phyloP scores from a whole-genome alignment of 1,140 invertebrate species.

The Olivierus martensii region DNA sequence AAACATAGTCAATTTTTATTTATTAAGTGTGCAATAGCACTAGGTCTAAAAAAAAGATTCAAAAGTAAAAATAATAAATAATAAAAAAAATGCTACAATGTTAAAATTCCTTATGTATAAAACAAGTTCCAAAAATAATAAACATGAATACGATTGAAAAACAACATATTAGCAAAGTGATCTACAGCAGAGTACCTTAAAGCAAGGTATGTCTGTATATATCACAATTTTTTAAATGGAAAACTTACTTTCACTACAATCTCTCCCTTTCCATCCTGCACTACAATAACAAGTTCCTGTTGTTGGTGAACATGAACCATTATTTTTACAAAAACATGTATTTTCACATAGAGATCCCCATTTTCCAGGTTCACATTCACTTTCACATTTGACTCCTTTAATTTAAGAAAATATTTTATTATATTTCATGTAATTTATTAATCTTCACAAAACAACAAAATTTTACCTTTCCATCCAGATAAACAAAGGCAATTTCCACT shows the following conservation, averaged over 20 bases:
- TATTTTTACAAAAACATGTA: background rate
- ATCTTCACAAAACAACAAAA: background rate
- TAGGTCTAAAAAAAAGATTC: no score
- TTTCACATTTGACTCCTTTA: conserved; percentile 3
- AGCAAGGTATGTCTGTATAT: background rate
- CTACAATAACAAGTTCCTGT: conserved; percentile 62
- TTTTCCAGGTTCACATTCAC: background rate
- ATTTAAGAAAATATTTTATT: background rate
- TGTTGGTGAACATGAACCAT: conserved; percentile 51
- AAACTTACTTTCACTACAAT: conserved; percentile 39
- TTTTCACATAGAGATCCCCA: background rate
- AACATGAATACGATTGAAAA: no score
- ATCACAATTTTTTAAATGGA: background rate
- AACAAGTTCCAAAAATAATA: background rate
- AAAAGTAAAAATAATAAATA: no score
- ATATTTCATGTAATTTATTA: background rate
- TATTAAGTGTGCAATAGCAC: no score
- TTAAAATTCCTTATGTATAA: no score
- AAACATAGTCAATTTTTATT: no score
- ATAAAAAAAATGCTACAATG: no score
- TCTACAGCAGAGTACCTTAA: no score
- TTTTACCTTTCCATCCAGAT: conserved; percentile 33
- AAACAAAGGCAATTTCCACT: conserved; percentile 39
- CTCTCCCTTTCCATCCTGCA: conserved; percentile 61
- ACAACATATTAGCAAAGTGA: no score